Evolutionary conservation across 2,797 vertebrate species (phyloP), one percentile per base, ranked within the genome.

Genomic region (Halcyon smyrnensis): DNA sequence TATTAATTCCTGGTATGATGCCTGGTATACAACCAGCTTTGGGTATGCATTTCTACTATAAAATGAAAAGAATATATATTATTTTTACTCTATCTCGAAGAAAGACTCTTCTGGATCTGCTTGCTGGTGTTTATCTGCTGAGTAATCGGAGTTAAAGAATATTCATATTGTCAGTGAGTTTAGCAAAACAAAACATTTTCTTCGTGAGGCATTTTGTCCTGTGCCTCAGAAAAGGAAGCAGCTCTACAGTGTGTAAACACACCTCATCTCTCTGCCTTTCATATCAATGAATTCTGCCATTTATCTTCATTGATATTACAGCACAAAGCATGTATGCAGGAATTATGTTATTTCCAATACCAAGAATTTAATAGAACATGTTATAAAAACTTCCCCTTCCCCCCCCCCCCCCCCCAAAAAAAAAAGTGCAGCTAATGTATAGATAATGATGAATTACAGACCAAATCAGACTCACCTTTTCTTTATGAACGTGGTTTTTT

Each of bases 1-100:
- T 62, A 15, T 63, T 53, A 84, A 60, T 64, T 84, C 36, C 36
- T 56, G 45, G 7, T 56, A 56, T 15, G 30, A 54, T 30, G 15
- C 8, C 64, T 0, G 0, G 3, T 39, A 20, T 36, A 37, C 36
- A 86, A 37, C 12, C 43, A 71, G 19, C 25, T 82, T 21, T 28
- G 24, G 10, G 71, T 57, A 63, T 51, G 15, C 9, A 56, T 64
- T 89, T 87, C n/a, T 82, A 51, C 8, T 45, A 39, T 20, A 86
- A 70, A 83, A 65, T 50, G 4, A 28, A 73, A 85, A 32, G 2
- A 34, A 51, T 16, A 17, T 4, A 0, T 24, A 23, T 30, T 18
- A 15, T 41, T 68, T 76, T 70, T 59, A 20, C 15, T 70, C 4
- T 68, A 43, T 71, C 28, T 57, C 25, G 79, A 39, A 56, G 12